Conservation (phyloP, 2,888 invertebrate genomes). For the Lasioglossum morio region DNA sequence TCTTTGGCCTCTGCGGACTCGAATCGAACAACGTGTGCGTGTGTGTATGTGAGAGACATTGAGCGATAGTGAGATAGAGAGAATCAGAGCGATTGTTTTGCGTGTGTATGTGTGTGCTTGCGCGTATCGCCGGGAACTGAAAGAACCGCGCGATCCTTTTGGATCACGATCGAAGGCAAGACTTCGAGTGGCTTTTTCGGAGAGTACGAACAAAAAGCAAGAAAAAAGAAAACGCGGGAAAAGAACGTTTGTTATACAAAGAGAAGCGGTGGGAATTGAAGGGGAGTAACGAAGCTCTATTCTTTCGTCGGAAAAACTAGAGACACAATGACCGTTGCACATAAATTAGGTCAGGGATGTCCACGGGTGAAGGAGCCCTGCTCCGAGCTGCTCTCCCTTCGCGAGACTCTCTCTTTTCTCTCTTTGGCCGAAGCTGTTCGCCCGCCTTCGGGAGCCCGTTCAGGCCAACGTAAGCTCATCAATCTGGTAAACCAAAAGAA, state of each 20-base stretch:
- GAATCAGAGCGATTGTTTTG: not conserved
- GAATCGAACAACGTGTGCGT: constrained; percentile 24
- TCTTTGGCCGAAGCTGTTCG: not conserved
- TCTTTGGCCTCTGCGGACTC: constrained; percentile 59
- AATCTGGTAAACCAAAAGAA: not conserved
- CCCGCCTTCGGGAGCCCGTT: not conserved
- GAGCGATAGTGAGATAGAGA: not conserved
- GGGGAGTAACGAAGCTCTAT: constrained; percentile 8
- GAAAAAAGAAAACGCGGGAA: not conserved
- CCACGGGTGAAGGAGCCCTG: not conserved
- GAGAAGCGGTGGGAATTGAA: constrained; percentile 37
- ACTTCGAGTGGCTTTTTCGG: constrained; percentile 1
- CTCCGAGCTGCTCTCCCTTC: not conserved
- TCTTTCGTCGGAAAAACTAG: constrained; percentile 53
- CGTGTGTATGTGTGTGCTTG: not conserved
- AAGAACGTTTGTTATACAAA: constrained; percentile 31
- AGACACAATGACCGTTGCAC: constrained; percentile 30
- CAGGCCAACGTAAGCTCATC: not conserved
- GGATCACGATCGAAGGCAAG: constrained; percentile 22
- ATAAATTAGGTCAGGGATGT: not conserved
- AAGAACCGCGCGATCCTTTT: constrained; percentile 20
- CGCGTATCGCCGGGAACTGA: constrained; percentile 31
- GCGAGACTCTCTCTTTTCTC: not conserved
- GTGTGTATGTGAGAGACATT: not conserved
- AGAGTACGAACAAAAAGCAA: not conserved